Evolutionary conservation across 2,797 vertebrate genomes (phyloP), one percentile per base, ranked within the genome.

Genomic region (Vespertilio murinus): DNA sequence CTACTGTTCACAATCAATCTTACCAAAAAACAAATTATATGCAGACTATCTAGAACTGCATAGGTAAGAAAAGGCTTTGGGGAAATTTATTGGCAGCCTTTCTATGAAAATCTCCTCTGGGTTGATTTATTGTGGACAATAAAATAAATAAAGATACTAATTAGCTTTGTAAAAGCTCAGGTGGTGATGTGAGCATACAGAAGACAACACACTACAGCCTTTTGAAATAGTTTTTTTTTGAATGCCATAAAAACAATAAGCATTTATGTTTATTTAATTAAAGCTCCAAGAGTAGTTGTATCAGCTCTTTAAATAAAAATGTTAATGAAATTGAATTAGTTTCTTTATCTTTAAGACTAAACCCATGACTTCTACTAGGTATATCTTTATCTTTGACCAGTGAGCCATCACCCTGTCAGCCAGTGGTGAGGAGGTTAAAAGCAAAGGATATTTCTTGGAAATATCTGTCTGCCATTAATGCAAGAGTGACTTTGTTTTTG

Each of bases 61-160:
- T 28, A 96, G 73, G 61, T 14, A 95, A 87, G 54, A 88, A 28
- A 80, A n/a, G 54, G 94, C 93, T 98, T 96, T 2, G 6, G 94
- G 67, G 54, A 94, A 96, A 95, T 65, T 82, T 96, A 94, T 45
- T 95, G 90, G 90, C 89, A 96, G 79, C 20, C 91, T 95, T 95
- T 83, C 94, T 96, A 96, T 73, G 85, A 97, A 97, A 96, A 97
- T 71, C 78, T 96, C 84, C 91, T 97, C 64, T 97, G 88, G 91
- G 84, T 70, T 95, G 47, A 95, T 95, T 96, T 70, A 87, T 75
- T 97, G 82, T 83, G 67, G 52, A 25, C 79, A 97, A 97, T 97
- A 97, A 97, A 98, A 97, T 95, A 96, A 97, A 96, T 93, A 81
- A 90, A 97, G 87, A 93, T 81, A 95, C 75, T 96, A 97, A 93